A percentile compares a stretch with the other conserved stretches of the same genome.
phyloP scores from a whole-genome alignment of 2,797 vertebrate species.

The Glossophaga mutica region DNA sequence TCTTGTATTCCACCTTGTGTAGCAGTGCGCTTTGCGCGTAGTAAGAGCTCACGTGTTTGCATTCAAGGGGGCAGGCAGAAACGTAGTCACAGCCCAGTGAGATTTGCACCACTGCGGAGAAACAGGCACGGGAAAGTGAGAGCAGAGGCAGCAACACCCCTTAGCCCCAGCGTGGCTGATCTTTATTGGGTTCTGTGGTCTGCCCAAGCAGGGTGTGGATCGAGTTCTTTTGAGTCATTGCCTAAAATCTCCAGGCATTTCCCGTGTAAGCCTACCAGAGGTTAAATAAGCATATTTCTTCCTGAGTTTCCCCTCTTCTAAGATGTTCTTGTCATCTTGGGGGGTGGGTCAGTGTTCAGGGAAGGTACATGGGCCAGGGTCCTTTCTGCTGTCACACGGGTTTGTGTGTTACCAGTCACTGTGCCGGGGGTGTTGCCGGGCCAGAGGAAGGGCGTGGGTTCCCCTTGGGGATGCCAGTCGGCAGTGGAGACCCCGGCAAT shows the following conservation, averaged over 20 bases:
- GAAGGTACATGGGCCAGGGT: not conserved
- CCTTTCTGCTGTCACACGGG: not conserved
- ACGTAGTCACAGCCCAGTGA: not conserved
- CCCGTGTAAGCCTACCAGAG: not conserved
- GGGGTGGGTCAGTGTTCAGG: not conserved
- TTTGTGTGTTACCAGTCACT: not conserved
- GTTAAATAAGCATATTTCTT: not conserved
- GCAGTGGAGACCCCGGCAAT: not conserved
- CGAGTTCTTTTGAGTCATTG: not conserved
- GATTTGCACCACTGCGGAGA: accelerated
- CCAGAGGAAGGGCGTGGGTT: not conserved
- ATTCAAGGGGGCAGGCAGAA: not conserved
- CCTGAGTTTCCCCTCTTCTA: not conserved
- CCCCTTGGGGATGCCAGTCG: not conserved
- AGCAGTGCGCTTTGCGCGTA: not conserved
- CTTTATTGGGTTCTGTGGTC: not conserved
- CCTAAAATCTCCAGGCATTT: not conserved
- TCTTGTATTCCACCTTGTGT: not conserved
- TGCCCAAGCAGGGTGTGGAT: not conserved
- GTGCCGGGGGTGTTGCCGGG: not conserved
- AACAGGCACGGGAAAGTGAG: not conserved
- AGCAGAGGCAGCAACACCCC: not conserved
- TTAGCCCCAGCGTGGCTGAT: not conserved
- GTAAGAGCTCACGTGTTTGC: not conserved
- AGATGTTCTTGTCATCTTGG: not conserved